These are phyloP conservation scores for Thripadectes ignobilis DNA, from an alignment of 2,797 vertebrate species.

Conservation along the genomic window DNA sequence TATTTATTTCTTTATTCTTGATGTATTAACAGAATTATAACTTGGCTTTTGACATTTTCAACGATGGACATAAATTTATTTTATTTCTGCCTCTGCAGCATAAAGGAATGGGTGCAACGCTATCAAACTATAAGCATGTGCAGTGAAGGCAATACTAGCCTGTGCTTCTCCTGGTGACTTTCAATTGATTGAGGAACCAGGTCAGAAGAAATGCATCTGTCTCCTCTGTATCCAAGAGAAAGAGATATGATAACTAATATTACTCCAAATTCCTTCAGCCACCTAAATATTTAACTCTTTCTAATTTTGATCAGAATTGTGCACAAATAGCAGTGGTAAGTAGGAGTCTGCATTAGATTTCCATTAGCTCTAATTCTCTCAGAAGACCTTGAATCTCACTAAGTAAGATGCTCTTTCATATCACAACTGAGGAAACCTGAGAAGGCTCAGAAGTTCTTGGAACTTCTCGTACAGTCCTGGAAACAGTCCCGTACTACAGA, in stretches of 20 bases:
- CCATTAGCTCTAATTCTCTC: background rate
- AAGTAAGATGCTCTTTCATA: background rate
- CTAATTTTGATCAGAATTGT: background rate
- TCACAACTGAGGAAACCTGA: background rate
- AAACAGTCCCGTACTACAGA: background rate
- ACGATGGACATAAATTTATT: background rate
- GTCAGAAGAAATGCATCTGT: background rate
- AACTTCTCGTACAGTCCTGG: background rate
- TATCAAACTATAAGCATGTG: background rate
- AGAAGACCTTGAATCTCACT: background rate
- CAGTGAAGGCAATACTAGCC: background rate
- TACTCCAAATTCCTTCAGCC: background rate
- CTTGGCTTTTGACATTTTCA: background rate
- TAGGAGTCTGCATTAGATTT: background rate
- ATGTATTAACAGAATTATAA: background rate
- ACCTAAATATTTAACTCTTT: background rate
- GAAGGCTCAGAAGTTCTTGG: background rate
- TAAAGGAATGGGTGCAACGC: background rate
- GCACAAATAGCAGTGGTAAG: rapidly evolving
- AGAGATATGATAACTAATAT: background rate
- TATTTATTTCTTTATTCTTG: background rate
- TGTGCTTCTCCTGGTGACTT: background rate
- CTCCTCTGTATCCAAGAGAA: background rate
- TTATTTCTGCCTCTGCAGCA: background rate
- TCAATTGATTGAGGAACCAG: background rate